These are phyloP conservation scores for Embidobia sp. DNA, from an alignment of 2,888 invertebrate genomes.

Conservation along the genomic window DNA sequence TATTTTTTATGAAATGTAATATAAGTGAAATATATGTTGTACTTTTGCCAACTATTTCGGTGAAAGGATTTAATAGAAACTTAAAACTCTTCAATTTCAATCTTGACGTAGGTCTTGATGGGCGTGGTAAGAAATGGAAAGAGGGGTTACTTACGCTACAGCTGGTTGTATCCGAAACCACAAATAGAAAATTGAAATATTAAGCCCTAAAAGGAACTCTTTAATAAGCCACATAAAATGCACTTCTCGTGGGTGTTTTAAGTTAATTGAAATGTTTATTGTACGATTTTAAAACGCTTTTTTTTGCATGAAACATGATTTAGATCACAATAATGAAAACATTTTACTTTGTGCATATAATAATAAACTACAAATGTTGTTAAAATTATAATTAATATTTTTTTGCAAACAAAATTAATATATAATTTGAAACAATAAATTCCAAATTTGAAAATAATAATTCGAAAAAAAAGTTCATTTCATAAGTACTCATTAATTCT, in stretches of 20 bases:
- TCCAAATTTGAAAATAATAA: too few relatives aligned
- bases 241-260: not conserved
- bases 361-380: too few relatives aligned
- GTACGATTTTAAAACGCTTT: not conserved
- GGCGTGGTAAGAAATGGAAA: conserved; percentile 7
- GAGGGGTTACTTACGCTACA: conserved; percentile 9
- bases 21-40: too few relatives aligned
- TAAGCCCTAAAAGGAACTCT: conserved; percentile 10
- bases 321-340: not conserved
- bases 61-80: not conserved
- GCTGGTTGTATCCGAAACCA: conserved; percentile 15
- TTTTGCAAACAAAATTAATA: too few relatives aligned
- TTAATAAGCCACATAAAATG: conserved; percentile 4
- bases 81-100: conserved; percentile 15
- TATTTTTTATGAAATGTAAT: too few relatives aligned
- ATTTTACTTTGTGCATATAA: too few relatives aligned
- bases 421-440: too few relatives aligned
- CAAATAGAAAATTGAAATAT: conserved; percentile 28
- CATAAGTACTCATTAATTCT: too few relatives aligned
- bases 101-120: conserved; percentile 11
- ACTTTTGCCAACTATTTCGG: too few relatives aligned
- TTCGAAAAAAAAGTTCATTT: too few relatives aligned
- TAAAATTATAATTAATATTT: too few relatives aligned
- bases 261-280: conserved; percentile 1
- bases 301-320: not conserved